A percentile compares a stretch with the other conserved stretches of the same genome.
These are phyloP conservation scores for Salpingus planirostris DNA, from an alignment of 2,888 invertebrate species.

Conservation along the genomic window DNA sequence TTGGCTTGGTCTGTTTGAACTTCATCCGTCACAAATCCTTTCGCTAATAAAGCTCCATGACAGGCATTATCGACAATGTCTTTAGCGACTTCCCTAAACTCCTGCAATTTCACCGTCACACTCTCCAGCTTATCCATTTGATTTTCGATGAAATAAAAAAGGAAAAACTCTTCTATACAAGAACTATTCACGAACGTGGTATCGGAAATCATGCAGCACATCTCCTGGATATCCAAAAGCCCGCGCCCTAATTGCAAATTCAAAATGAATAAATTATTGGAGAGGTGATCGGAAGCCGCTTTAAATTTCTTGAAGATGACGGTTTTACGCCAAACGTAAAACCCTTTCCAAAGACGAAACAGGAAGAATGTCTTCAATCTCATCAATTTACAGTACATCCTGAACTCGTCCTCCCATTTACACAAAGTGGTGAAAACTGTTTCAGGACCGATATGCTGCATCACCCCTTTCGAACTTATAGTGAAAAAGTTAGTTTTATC, in stretches of 20 bases:
- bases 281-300: constrained; percentile 49
- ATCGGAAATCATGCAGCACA: constrained; percentile 55
- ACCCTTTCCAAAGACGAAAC: constrained; percentile 62
- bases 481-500: constrained; percentile 68
- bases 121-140: constrained; percentile 48
- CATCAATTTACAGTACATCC: constrained; percentile 67
- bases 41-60: constrained; percentile 60
- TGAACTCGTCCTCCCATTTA: constrained; percentile 76
- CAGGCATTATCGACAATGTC: constrained; percentile 62
- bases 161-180: constrained; percentile 43
- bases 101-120: constrained; percentile 35
- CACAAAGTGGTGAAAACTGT: constrained; percentile 69
- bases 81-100: constrained; percentile 46
- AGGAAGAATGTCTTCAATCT: constrained; percentile 60
- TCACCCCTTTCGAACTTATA: constrained; percentile 72
- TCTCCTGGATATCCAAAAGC: constrained; percentile 58
- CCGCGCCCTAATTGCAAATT: constrained; percentile 65
- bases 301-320: constrained; percentile 61
- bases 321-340: constrained; percentile 29
- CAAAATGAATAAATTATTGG: constrained; percentile 63
- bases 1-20: constrained; percentile 24
- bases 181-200: constrained; percentile 54
- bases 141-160: constrained; percentile 63
- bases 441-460: constrained; percentile 63
- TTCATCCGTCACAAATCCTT: constrained; percentile 75